Conservation (phyloP, 2,113 vertebrate species). For the Eurystomus gularis region DNA sequence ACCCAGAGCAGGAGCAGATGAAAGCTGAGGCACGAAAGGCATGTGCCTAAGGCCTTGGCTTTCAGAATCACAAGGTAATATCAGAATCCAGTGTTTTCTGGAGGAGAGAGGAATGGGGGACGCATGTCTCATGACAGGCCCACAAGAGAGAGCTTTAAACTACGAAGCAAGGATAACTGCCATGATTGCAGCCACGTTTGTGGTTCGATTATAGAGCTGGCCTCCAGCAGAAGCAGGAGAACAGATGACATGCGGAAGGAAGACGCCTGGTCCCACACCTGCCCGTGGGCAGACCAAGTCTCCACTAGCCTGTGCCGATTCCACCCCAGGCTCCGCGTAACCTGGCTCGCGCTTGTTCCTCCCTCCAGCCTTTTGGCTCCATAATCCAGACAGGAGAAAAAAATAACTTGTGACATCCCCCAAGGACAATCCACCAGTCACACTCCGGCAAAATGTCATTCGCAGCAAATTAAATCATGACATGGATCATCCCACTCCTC, state of each 20-base stretch:
- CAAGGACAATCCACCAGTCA: conserved; percentile 34
- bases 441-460: not conserved
- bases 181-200: not conserved
- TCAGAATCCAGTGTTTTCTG: conserved; percentile 8
- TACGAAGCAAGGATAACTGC: not conserved
- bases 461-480: not conserved
- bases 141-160: not conserved
- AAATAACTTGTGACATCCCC: conserved; percentile 3
- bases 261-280: not conserved
- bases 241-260: not conserved
- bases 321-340: not conserved
- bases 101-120: not conserved
- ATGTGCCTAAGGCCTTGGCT: conserved; percentile 61
- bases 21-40: conserved; percentile 54
- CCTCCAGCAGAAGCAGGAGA: conserved; percentile 6
- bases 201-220: not conserved
- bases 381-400: not conserved
- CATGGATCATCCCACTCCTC: not conserved
- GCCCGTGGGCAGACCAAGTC: not conserved
- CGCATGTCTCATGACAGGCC: not conserved
- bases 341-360: not conserved
- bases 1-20: not conserved
- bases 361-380: not conserved
- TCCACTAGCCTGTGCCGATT: not conserved
- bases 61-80: conserved; percentile 13